Percentiles rank a stretch among this genome's conserved stretches.
phyloP scores from a whole-genome alignment of 2,113 vertebrate genomes.

The Eolophus roseicapilla region DNA sequence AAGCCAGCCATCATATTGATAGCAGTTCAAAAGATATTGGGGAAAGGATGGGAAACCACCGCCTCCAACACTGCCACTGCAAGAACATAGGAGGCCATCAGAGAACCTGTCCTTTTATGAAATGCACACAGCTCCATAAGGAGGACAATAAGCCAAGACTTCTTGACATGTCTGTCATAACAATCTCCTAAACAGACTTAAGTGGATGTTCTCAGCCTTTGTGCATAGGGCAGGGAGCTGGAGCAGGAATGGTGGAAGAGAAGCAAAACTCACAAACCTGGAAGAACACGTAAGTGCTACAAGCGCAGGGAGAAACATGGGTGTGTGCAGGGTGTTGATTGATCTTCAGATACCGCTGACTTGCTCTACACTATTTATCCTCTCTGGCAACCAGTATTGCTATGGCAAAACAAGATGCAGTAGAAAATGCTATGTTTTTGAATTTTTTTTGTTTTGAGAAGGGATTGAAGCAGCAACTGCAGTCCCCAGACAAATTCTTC shows the following conservation, averaged over 20 bases:
- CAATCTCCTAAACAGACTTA: not conserved
- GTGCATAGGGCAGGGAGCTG: not conserved
- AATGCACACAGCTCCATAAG: not conserved
- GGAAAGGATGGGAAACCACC: not conserved
- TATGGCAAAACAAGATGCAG: not conserved
- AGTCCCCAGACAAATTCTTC: not conserved
- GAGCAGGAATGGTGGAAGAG: not conserved
- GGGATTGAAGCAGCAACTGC: not conserved
- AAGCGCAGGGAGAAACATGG: not conserved
- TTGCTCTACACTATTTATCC: not conserved
- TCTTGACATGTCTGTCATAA: fast-evolving
- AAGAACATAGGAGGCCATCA: not conserved
- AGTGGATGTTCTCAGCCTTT: not conserved
- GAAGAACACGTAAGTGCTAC: not conserved
- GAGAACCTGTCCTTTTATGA: not conserved
- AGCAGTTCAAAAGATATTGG: not conserved
- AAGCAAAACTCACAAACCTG: not conserved
- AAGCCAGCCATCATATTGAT: not conserved
- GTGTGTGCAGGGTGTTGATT: not conserved
- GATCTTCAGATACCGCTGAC: not conserved
- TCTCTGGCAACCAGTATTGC: not conserved
- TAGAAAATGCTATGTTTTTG: not conserved
- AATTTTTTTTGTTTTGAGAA: not conserved
- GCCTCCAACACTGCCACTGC: not conserved
- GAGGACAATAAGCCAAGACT: not conserved